These are phyloP conservation scores for Polypedilum pembai DNA, from an alignment of 1,140 invertebrate genomes.

Conservation along the genomic window DNA sequence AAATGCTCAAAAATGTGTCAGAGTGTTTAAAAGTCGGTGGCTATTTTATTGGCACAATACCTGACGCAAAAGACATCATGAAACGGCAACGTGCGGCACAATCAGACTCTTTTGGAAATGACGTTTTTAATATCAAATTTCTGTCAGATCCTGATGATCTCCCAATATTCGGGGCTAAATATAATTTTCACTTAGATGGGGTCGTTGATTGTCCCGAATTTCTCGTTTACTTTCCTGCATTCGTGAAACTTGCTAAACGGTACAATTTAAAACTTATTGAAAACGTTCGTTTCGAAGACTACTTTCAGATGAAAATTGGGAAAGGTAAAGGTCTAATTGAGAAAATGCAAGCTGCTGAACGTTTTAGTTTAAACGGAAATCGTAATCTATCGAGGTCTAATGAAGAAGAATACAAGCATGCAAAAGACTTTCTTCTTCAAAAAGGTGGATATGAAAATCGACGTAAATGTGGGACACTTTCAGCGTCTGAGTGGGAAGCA, in stretches of 20 bases:
- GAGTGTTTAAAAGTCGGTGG: conserved; percentile 83
- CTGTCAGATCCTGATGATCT: conserved; percentile 59
- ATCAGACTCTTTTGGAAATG: conserved; percentile 71
- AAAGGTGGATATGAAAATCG: conserved; percentile 42
- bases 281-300: conserved; percentile 71
- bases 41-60: conserved; percentile 94
- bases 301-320: conserved; percentile 59
- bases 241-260: conserved; percentile 74
- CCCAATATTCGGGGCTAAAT: conserved; percentile 91
- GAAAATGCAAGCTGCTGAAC: conserved; percentile 68
- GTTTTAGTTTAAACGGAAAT: conserved; percentile 53
- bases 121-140: conserved; percentile 77
- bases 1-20: conserved; percentile 87
- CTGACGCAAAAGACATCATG: conserved; percentile 87
- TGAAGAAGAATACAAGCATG: conserved; percentile 65
- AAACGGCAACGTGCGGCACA: conserved; percentile 48
- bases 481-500: conserved; percentile 88
- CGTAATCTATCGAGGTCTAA: conserved; percentile 51
- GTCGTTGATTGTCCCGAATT: conserved; percentile 99
- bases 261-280: conserved; percentile 71
- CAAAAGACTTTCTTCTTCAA: conserved; percentile 50
- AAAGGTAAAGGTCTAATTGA: conserved; percentile 52
- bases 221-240: conserved; percentile 83
- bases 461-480: conserved; percentile 69
- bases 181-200: conserved; percentile 91